A percentile compares a stretch with the other conserved stretches of the same genome.
Evolutionary conservation across 1,140 invertebrate species (phyloP).

Genomic region (Scylla paramamosain): DNA sequence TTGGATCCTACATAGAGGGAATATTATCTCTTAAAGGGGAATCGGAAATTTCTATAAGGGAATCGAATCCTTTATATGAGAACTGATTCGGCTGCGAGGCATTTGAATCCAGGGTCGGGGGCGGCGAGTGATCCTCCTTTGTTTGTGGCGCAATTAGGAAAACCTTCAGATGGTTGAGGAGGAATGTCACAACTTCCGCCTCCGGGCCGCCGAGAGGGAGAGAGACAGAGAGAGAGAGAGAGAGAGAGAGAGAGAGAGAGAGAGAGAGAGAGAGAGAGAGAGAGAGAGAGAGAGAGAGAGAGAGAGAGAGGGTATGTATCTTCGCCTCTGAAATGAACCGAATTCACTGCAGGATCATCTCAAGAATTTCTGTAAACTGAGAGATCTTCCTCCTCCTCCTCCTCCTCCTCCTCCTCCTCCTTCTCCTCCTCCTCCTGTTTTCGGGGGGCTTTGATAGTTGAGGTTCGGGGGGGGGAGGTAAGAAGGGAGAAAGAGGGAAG

Average conservation of each 20-base stretch:
- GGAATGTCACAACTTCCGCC: conserved; percentile 4
- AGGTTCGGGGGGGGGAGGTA: background rate
- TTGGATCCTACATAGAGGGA: too few species aligned
- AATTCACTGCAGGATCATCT: too few species aligned
- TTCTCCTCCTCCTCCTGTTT: background rate
- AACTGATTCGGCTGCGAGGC: background rate
- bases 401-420: background rate
- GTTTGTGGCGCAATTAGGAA: conserved; percentile 23
- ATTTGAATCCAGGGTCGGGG: background rate
- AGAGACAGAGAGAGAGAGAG: conserved; percentile 14
- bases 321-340: too few species aligned
- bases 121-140: background rate
- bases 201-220: background rate
- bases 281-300: too few species aligned
- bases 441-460: background rate
- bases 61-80: background rate
- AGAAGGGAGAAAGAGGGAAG: background rate
- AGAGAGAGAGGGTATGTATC: background rate
- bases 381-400: background rate
- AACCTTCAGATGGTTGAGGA: background rate
- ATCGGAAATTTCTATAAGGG: background rate
- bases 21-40: too few species aligned
- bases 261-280: conserved; percentile 33
- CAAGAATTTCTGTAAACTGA: too few species aligned
- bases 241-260: conserved; percentile 53